Percentiles rank a stretch among this genome's conserved stretches.
These are phyloP conservation scores for Echinometra lucunter DNA, from an alignment of 53 echinoderm and acorn worm species.

Conservation along the genomic window DNA sequence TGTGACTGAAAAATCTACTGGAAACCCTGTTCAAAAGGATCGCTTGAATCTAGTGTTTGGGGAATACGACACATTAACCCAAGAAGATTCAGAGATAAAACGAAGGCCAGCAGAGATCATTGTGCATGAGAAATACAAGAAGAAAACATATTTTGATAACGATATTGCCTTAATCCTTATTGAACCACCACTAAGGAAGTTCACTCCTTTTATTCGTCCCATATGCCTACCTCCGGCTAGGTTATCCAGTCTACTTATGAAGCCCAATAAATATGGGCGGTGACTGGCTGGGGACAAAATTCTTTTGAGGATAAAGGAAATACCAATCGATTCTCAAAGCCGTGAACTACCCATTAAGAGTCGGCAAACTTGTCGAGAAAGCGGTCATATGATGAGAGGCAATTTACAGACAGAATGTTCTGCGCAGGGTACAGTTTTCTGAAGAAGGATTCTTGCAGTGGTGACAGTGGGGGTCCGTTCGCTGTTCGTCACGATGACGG, in stretches of 20 bases:
- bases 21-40: neutral
- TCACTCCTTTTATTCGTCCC: slow-evolving; percentile 79
- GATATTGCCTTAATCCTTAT: slow-evolving; percentile 86
- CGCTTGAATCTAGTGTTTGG: slow-evolving; percentile 75
- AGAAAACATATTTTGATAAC: slow-evolving; percentile 55
- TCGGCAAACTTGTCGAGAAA: slow-evolving; percentile 54
- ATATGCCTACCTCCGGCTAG: slow-evolving; percentile 70
- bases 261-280: slow-evolving; percentile 24
- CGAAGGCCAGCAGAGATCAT: slow-evolving; percentile 64
- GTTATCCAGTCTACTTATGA: slow-evolving; percentile 42
- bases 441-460: slow-evolving; percentile 76
- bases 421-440: slow-evolving; percentile 82
- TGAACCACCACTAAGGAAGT: slow-evolving; percentile 31
- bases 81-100: slow-evolving; percentile 56
- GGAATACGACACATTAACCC: slow-evolving; percentile 68
- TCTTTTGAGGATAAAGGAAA: slow-evolving; percentile 59
- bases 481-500: slow-evolving; percentile 58
- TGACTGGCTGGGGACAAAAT: slow-evolving; percentile 80
- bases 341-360: slow-evolving; percentile 75
- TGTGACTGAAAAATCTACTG: neutral
- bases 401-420: slow-evolving; percentile 83
- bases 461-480: slow-evolving; percentile 93
- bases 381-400: neutral
- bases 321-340: slow-evolving; percentile 70
- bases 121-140: slow-evolving; percentile 10